Evolutionary conservation across 2,113 vertebrate species (phyloP), one percentile per base, ranked within the genome.

Genomic region (Ailurus styani): DNA sequence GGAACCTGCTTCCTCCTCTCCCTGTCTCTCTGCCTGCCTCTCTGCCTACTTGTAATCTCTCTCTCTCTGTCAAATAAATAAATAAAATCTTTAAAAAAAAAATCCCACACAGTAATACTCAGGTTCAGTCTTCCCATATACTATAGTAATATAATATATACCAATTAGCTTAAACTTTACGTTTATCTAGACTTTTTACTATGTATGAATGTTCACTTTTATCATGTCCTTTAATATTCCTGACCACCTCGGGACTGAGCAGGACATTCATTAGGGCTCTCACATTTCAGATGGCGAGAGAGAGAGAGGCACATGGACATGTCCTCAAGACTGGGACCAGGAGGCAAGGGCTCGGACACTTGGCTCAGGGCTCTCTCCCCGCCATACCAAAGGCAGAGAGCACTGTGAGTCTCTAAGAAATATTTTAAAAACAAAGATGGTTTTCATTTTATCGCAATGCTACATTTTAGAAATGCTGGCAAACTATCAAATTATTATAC

Each of bases 391-490:
- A 82, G n/a, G 54, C 83, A 66, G 27, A 90, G 5, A 70, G 70
- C 7, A 79, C 68, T 40, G 45, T 1, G 6, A 77, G 18, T 84
- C 77, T 95, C 40, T 18, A 64, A 84, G 86, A 75, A 50, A 87
- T 50, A 81, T 64, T 90, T 88, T 12, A 42, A 55, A 91, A 86
- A 81, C 27, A 96, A 12, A 34, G 70, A 73, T 93, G 14, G 55
- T 82, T 93, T 96, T 47, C 13, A 6, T 93, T 90, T 87, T 55
- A 90, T 23, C 47, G 20, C 15, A 93, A 72, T 25, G 45, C 31
- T 27, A 45, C n/a, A 84, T 66, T 90, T 95, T 81, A 96, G 89
- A 91, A 95, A 95, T 95, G 50, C 7, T 87, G 57, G 70, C 57
- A 91, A 55, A 60, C 40, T 88, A 81, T 81, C 62, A 88, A 95